Percentiles rank a stretch among this genome's conserved stretches.
Conservation (phyloP, 2,888 invertebrate genomes). For the Orchestes rusci region DNA sequence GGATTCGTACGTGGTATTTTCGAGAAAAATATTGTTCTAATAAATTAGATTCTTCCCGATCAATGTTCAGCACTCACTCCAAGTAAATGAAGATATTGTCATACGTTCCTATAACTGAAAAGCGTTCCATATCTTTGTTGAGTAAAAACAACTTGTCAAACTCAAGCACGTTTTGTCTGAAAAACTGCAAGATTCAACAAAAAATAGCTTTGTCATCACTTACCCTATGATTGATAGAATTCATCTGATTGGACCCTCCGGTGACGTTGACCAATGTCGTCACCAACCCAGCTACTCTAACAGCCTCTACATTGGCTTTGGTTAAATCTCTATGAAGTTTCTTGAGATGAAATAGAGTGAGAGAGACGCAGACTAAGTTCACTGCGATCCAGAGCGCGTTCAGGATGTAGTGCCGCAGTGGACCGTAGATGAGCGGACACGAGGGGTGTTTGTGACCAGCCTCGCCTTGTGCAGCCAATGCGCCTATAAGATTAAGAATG, state of each 20-base stretch:
- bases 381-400: constrained; percentile 87
- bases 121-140: too few relatives aligned
- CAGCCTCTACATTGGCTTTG: constrained; percentile 77
- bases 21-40: too few relatives aligned
- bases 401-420: constrained; percentile 82
- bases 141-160: too few relatives aligned
- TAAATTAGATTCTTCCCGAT: too few relatives aligned
- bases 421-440: constrained; percentile 80
- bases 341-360: constrained; percentile 77
- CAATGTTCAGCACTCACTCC: too few relatives aligned
- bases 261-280: constrained; percentile 79
- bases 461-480: constrained; percentile 73
- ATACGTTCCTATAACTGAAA: too few relatives aligned
- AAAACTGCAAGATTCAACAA: background rate
- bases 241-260: constrained; percentile 42
- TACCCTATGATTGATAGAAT: constrained; percentile 27
- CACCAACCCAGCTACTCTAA: constrained; percentile 73
- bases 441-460: constrained; percentile 71
- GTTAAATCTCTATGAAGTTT: constrained; percentile 75
- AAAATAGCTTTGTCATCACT: too few relatives aligned
- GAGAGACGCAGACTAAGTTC: constrained; percentile 75
- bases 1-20: too few relatives aligned
- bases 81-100: too few relatives aligned
- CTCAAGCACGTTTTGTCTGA: too few relatives aligned
- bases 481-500: constrained; percentile 48